Conservation (phyloP, 1,140 invertebrate genomes). For the Mamestra configurata region DNA sequence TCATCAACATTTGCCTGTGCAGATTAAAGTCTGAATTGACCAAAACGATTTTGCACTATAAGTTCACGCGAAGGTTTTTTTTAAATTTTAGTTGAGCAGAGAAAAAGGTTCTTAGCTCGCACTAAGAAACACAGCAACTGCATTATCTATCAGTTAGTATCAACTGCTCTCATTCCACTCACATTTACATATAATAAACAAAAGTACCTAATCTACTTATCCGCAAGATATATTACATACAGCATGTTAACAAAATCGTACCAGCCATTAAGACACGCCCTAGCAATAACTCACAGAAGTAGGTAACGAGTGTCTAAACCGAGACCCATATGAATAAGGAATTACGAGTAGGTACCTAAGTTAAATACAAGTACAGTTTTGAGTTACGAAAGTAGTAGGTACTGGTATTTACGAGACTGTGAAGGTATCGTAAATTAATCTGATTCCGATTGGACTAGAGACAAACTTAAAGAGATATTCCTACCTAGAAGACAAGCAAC, state of each 20-base stretch:
- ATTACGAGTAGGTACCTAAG: constrained; percentile 24
- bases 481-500: too few relatives aligned
- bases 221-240: constrained; percentile 6
- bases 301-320: constrained; percentile 29
- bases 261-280: constrained; percentile 33
- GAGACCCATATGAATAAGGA: constrained; percentile 24
- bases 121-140: neutral
- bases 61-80: too few relatives aligned
- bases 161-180: neutral
- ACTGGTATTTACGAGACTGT: too few relatives aligned
- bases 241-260: constrained; percentile 31
- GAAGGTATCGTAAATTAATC: neutral
- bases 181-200: neutral
- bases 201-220: neutral
- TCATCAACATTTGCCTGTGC: too few relatives aligned
- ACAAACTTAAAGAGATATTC: too few relatives aligned
- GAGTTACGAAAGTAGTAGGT: constrained; percentile 32
- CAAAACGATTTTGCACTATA: too few relatives aligned
- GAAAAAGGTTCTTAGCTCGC: too few relatives aligned
- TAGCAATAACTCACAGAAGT: constrained; percentile 31
- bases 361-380: neutral
- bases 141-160: neutral
- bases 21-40: too few relatives aligned
- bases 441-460: neutral
- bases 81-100: too few relatives aligned